Conservation (phyloP, 1,140 invertebrate species). For the Neodiprion pinetum region DNA sequence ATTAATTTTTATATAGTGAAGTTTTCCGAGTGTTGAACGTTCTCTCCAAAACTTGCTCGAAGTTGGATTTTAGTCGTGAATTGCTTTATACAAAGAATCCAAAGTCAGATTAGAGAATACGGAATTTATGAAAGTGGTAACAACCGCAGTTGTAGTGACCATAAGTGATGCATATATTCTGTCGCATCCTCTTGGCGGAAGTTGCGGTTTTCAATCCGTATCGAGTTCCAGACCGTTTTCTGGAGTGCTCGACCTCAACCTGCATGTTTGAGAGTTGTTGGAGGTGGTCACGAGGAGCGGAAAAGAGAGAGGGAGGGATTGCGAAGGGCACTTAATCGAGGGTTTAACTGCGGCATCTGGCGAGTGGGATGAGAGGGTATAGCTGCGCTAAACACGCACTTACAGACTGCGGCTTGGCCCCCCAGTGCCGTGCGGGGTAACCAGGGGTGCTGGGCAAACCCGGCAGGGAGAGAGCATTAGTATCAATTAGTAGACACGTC, state of each 20-base stretch:
- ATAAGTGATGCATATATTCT: not conserved
- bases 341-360: constrained; percentile 16
- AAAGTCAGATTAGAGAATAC: too few species aligned
- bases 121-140: too few species aligned
- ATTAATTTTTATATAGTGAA: too few species aligned
- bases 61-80: too few species aligned
- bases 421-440: not conserved
- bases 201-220: not conserved
- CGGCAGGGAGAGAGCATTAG: constrained; percentile 8
- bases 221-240: too few species aligned
- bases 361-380: constrained; percentile 3
- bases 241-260: too few species aligned
- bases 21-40: too few species aligned
- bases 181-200: not conserved
- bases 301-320: not conserved
- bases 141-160: not conserved
- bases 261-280: too few species aligned
- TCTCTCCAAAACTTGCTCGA: too few species aligned
- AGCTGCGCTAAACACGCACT: constrained; percentile 16
- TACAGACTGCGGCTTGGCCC: constrained; percentile 12
- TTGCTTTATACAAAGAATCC: too few species aligned
- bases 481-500: constrained; percentile 12
- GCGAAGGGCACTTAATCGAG: constrained; percentile 15
- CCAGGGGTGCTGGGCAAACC: not conserved
- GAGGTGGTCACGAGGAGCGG: not conserved